These are phyloP conservation scores for Calephelis virginiensis DNA, from an alignment of 1,140 invertebrate species.

Conservation along the genomic window DNA sequence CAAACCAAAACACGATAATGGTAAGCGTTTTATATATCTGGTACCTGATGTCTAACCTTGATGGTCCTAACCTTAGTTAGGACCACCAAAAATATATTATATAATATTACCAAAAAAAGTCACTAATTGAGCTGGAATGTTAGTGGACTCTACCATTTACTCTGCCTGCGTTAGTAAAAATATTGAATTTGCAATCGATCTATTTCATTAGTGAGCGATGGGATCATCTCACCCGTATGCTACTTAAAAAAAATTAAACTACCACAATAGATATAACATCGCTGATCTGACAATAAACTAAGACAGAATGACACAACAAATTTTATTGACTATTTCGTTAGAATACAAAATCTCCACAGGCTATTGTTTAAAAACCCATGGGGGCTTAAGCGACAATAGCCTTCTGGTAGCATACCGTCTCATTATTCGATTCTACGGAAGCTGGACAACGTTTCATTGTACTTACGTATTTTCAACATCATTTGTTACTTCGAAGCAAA, in stretches of 20 bases:
- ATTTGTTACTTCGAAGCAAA: constrained; percentile 57
- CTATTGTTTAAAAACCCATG: constrained; percentile 53
- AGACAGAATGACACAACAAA: constrained; percentile 25
- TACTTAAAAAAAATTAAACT: neutral
- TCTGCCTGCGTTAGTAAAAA: no score
- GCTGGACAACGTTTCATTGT: constrained; percentile 57
- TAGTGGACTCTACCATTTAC: no score
- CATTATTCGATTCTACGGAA: constrained; percentile 59
- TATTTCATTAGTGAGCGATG: no score
- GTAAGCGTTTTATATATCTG: no score
- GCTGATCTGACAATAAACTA: constrained; percentile 20
- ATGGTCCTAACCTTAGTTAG: no score
- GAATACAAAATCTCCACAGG: constrained; percentile 53
- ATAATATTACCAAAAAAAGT: no score
- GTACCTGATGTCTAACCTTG: no score
- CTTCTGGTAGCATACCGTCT: constrained; percentile 44
- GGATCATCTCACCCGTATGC: no score
- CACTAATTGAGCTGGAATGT: no score
- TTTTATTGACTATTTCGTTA: constrained; percentile 37
- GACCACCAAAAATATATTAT: no score
- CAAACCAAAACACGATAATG: no score
- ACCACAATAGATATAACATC: constrained; percentile 9
- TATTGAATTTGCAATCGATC: no score
- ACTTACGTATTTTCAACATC: constrained; percentile 48
- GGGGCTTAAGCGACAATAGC: constrained; percentile 51